Evolutionary conservation across 2,797 vertebrate genomes (phyloP).

Genomic region (Furcifer pardalis): DNA sequence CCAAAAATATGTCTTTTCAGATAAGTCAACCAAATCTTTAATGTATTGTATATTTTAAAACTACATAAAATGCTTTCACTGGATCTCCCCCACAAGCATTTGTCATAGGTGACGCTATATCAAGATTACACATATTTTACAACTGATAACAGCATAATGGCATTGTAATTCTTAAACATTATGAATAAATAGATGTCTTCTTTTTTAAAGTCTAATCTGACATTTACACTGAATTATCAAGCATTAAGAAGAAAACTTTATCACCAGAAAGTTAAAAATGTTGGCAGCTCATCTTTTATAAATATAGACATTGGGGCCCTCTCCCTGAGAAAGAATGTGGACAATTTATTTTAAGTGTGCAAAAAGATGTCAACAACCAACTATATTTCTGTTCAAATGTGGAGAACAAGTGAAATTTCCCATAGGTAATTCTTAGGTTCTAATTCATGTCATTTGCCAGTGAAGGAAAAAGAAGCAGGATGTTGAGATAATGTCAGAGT

Average conservation of each 20-base stretch:
- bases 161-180: slow-evolving; percentile 74
- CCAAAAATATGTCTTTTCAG: slow-evolving; percentile 81
- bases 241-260: slow-evolving; percentile 58
- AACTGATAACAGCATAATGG: slow-evolving; percentile 71
- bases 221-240: slow-evolving; percentile 72
- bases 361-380: slow-evolving; percentile 68
- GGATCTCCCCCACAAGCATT: slow-evolving; percentile 62
- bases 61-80: slow-evolving; percentile 76
- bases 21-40: slow-evolving; percentile 83
- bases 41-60: slow-evolving; percentile 81
- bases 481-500: slow-evolving; percentile 69
- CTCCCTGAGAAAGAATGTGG: slow-evolving; percentile 77
- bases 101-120: slow-evolving; percentile 75
- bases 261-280: slow-evolving; percentile 68
- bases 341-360: slow-evolving; percentile 67
- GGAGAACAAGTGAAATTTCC: slow-evolving; percentile 76
- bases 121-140: slow-evolving; percentile 77
- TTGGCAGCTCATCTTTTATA: slow-evolving; percentile 64
- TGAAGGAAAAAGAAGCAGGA: slow-evolving; percentile 61
- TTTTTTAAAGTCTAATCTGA: slow-evolving; percentile 70
- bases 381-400: slow-evolving; percentile 74
- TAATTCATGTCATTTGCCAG: slow-evolving; percentile 69
- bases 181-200: slow-evolving; percentile 68
- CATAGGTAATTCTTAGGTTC: slow-evolving; percentile 67
- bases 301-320: slow-evolving; percentile 63